Conservation (phyloP, 2,888 invertebrate genomes). For the Ectemnius cavifrons region DNA sequence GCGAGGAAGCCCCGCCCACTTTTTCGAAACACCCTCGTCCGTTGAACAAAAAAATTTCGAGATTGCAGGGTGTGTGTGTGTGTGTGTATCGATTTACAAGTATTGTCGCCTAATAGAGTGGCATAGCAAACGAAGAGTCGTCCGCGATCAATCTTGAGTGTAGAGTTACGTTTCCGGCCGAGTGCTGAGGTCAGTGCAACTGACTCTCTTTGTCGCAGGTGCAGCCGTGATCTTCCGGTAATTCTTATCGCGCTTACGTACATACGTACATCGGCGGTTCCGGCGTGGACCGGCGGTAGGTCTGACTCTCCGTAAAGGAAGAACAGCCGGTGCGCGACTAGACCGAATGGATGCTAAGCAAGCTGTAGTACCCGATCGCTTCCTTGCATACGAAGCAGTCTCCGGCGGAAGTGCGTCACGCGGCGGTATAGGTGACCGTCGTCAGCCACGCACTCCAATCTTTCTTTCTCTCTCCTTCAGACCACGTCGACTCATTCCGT, state of each 20-base stretch:
- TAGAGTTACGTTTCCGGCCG: not conserved
- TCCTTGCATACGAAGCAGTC: conserved; percentile 76
- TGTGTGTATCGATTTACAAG: no score
- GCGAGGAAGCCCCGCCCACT: no score
- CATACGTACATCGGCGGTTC: conserved; percentile 39
- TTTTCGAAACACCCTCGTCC: no score
- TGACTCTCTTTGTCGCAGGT: conserved; percentile 37
- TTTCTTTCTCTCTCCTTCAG: conserved; percentile 20
- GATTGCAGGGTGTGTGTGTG: no score
- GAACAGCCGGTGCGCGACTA: conserved; percentile 58
- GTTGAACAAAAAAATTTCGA: no score
- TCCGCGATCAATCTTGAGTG: no score
- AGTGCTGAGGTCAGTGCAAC: conserved; percentile 6
- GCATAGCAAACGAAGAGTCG: no score
- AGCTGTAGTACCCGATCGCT: conserved; percentile 76
- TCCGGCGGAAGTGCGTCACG: conserved; percentile 76
- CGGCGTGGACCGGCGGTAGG: conserved; percentile 61
- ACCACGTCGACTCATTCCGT: conserved; percentile 7
- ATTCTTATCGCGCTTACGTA: conserved; percentile 40
- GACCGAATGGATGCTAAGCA: conserved; percentile 76
- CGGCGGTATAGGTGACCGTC: conserved; percentile 54
- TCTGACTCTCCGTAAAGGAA: conserved; percentile 51
- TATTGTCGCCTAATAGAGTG: no score
- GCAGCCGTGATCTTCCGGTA: conserved; percentile 48
- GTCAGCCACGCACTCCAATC: conserved; percentile 4